Evolutionary conservation across 2,797 vertebrate species (phyloP).

Genomic region (Acanthurus lineatus): DNA sequence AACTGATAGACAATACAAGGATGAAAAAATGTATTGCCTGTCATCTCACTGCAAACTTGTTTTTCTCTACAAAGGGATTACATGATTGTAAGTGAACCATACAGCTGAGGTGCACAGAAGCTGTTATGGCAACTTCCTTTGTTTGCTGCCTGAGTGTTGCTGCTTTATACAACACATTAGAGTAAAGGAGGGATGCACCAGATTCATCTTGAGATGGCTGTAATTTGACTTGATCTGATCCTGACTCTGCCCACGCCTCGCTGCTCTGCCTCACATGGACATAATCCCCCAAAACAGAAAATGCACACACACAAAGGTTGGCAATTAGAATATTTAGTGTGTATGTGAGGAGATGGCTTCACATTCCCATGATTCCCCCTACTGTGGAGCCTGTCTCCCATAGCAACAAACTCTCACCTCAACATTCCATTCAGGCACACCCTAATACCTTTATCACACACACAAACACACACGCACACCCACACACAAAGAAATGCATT

Average conservation of each 20-base stretch:
- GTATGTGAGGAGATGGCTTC: constrained; percentile 57
- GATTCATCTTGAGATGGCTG: constrained; percentile 48
- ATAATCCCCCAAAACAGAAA: constrained; percentile 68
- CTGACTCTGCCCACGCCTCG: constrained; percentile 49
- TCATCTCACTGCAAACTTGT: background rate
- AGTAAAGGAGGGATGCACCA: constrained; percentile 18
- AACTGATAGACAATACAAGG: background rate
- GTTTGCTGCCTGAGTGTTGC: constrained; percentile 21
- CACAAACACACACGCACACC: constrained; percentile 1
- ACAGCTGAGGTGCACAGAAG: background rate
- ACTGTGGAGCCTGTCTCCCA: constrained; percentile 44
- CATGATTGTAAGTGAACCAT: background rate
- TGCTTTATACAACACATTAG: constrained; percentile 24
- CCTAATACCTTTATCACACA: constrained; percentile 26
- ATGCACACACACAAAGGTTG: constrained; percentile 27
- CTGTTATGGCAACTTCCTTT: background rate
- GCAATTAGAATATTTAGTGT: constrained; percentile 61
- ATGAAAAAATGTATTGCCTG: background rate
- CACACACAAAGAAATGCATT: constrained; percentile 13
- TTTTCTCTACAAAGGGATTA: background rate
- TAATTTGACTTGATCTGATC: constrained; percentile 70
- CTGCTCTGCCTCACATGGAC: constrained; percentile 55
- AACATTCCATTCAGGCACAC: constrained; percentile 57
- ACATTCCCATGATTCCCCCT: constrained; percentile 58
- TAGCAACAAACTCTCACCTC: constrained; percentile 60